phyloP scores from a whole-genome alignment of 1,140 invertebrate genomes.

The Ladona fulva region DNA sequence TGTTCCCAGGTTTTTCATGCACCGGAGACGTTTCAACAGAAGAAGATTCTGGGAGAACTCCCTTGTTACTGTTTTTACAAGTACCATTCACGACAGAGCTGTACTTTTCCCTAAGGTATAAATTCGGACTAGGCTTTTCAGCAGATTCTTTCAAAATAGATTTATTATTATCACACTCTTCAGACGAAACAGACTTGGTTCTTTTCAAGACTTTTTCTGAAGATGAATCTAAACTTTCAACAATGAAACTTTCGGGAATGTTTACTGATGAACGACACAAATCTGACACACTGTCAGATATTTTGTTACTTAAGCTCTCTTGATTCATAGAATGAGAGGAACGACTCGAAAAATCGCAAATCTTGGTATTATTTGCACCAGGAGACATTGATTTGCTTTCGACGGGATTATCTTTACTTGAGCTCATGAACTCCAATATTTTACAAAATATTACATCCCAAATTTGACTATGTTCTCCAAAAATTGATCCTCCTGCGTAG shows the following conservation, averaged over 20 bases:
- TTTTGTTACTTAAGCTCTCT: no score
- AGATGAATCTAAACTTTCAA: not conserved
- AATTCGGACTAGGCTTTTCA: not conserved
- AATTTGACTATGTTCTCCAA: constrained; percentile 13
- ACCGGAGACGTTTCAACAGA: no score
- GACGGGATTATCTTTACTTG: not conserved
- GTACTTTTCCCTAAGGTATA: not conserved
- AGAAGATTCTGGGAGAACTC: no score
- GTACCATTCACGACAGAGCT: not conserved
- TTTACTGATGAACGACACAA: no score
- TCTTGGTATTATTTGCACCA: not conserved
- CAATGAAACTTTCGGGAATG: no score
- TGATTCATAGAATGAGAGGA: no score
- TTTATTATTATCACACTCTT: not conserved
- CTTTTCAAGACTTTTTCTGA: not conserved
- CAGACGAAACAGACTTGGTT: not conserved
- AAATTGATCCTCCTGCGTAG: constrained; percentile 14
- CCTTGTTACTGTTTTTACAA: not conserved
- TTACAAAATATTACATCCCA: constrained; percentile 2
- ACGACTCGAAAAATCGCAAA: no score
- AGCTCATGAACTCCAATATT: not conserved
- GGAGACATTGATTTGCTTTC: not conserved
- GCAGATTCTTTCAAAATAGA: not conserved
- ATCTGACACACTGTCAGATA: no score
- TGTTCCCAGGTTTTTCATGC: no score